Evolutionary conservation across 2,888 invertebrate species (phyloP).

Genomic region (Unio delphinus): DNA sequence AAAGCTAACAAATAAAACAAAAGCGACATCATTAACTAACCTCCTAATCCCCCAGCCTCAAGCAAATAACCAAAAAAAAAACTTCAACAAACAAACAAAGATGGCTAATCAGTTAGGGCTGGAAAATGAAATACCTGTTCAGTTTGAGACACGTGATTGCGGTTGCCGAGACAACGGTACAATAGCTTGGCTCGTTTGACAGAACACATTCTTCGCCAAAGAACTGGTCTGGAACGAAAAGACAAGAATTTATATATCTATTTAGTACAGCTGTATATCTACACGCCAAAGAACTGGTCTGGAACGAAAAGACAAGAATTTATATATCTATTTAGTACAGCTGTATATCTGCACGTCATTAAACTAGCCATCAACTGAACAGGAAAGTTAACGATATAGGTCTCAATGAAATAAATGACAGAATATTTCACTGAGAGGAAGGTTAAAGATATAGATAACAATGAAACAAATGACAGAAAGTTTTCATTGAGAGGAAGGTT

Average conservation of each 20-base stretch:
- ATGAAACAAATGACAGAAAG: too few species aligned
- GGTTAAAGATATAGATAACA: too few species aligned
- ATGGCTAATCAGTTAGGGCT: background rate
- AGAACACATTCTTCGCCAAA: conserved; percentile 58
- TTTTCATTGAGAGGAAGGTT: too few species aligned
- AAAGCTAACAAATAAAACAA: background rate
- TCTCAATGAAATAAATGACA: too few species aligned
- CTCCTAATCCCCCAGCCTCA: background rate
- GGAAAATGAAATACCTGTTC: conserved; percentile 38
- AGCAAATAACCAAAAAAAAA: background rate
- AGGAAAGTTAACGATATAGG: too few species aligned
- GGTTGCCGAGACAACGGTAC: conserved; percentile 45
- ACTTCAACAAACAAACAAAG: background rate
- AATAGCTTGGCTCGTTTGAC: conserved; percentile 36
- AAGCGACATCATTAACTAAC: background rate
- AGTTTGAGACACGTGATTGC: conserved; percentile 44
- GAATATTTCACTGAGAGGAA: too few species aligned
- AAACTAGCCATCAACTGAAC: too few species aligned
- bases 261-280: too few species aligned
- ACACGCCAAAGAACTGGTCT: conserved; percentile 13
- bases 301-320: conserved; percentile 2
- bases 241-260: background rate
- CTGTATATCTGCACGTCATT: too few species aligned
- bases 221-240: conserved; percentile 41
- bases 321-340: too few species aligned